Base-by-base conservation (phyloP, 2,888 invertebrate genomes). In the Polylopha cassiicola region DNA sequence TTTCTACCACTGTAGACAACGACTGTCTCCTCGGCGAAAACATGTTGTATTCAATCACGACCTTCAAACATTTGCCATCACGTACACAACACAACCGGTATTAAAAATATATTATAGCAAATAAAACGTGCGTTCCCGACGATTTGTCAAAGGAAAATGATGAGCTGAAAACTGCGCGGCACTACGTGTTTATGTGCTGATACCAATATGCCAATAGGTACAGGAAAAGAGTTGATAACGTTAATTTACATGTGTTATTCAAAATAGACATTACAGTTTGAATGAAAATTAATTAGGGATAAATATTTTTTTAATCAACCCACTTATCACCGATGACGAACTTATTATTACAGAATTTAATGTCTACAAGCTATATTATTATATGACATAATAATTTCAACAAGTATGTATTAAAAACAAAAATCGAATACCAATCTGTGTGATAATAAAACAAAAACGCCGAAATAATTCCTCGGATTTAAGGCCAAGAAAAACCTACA, bases 131-230 rank as follows among this genome's bases (percentile, higher is more conserved):
- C 76, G 78, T 58, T 51, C 75, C 51, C 62, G 51, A 48, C 62
- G 74, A 74, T 73, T 66, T 70, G 61, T 66, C 71, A 64, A 53
- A 71, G 79, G 81, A 79, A 80, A 84, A 82, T 84, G 77, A 54
- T 65, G 51, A 62, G 51, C 58, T 62, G 69, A 68, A 72, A 72
- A 73, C 60, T 63, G 53, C 55, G 48, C 52, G 51, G 37, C 37
- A 39, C 47, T 48, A 38, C 49, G 56, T 58, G 58, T 50, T 58
- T 58, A 58, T 24, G 56, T 42, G 53, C 67, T 64, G 74, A 75
- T 78, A 77, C 64, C 61, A 64, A 50, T 50, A 58, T 58, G 51
- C 51, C 55, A 49, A 53, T 53, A 58, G 55, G 55, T 70, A 56
- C 71, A 73, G 78, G 77, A 77, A 79, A 81, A 78, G 69, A 65